Base-by-base conservation (phyloP, 2,797 vertebrate genomes). In the Mastacembelus armatus region DNA sequence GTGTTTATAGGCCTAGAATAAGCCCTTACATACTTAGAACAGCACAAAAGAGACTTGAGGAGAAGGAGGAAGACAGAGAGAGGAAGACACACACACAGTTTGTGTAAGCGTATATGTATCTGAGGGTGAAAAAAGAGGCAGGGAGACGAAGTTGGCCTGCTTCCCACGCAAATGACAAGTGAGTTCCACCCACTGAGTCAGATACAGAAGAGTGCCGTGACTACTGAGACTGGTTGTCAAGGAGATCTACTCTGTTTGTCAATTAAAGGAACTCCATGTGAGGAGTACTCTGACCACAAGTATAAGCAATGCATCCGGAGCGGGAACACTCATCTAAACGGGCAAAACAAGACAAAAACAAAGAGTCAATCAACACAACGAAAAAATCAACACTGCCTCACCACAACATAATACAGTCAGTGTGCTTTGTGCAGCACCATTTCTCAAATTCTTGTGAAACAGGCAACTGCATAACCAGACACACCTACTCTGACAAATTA, bases 201-300 rank as follows among this genome's bases (percentile, higher is more conserved):
- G 74, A 84, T 71, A 71, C 45, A 83, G 71, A 82, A 24, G 72
- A 85, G 84, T 81, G 81, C 75, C 59, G 67, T 87, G 86, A 90
- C 88, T 84, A 57, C 84, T 21, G 18, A 81, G 83, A 56, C 77
- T n/a, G 77, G 85, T 89, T 86, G 91, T 89, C 89, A 89, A 78
- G 86, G 90, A 88, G 86, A 91, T 74, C 82, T 65, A 64, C 68
- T 73, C 69, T 72, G 66, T 87, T 89, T 85, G 82, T 81, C 78
- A 86, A 71, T 89, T 87, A 82, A 81, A 89, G 78, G 76, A 84
- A 72, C 63, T 73, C 76, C 59, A 21, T 74, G 81, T 63, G 74
- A 83, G 64, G 79, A 84, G 78, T 49, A 44, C 71, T 64, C 62
- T 66, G 74, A 86, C 80, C 76, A 84, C 62, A 2, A 74, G 74